Base-by-base conservation (phyloP, 2,113 vertebrate species). In the Setophaga petechia region DNA sequence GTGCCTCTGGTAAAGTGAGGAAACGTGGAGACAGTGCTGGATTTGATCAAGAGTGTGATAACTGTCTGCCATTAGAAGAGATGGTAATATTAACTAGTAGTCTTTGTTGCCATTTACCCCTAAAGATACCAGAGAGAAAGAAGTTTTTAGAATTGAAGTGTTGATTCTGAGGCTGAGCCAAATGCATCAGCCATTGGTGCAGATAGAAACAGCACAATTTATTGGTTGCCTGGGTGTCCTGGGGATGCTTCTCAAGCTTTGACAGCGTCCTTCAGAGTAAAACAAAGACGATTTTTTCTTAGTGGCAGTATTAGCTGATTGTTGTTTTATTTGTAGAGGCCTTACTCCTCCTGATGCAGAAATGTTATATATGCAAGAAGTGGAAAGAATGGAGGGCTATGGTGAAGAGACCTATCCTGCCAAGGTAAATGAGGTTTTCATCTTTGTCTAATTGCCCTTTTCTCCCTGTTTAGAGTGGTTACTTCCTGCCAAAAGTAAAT, bases 321-420 rank as follows among this genome's bases (percentile, higher is more conserved):
- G 5, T n/a, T 94, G 47, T 84, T 96, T 90, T 76, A 41, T 81
- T 97, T 96, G 35, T 89, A 99, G 99, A 97, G 99, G 99, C 63
- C 98, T 99, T 94, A 96, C 98, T 20, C 98, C 99, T 28, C 98
- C 99, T 24, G 99, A 99, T 67, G 99, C 99, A 1, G 99, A 99
- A 96, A 98, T 99, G 98, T 96, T 99, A 39, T 99, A 99, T 96
- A 99, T 99, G 99, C 99, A 99, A 96, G 99, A 99, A 93, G 99
- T 99, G 57, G 99, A 99, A 97, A 98, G 98, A 91, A 99, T 99
- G 98, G 99, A 99, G 15, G 99, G 99, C 55, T 99, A 99, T 21
- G 99, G 99, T 19, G 99, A 99, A 87, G 99, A 99, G 96, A 99
- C 98, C 89, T 99, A 99, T 94, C 99, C 99, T 86, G 99, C 99